phyloP scores from a whole-genome alignment of 1,140 invertebrate species.

The Araneus ventricosus region DNA sequence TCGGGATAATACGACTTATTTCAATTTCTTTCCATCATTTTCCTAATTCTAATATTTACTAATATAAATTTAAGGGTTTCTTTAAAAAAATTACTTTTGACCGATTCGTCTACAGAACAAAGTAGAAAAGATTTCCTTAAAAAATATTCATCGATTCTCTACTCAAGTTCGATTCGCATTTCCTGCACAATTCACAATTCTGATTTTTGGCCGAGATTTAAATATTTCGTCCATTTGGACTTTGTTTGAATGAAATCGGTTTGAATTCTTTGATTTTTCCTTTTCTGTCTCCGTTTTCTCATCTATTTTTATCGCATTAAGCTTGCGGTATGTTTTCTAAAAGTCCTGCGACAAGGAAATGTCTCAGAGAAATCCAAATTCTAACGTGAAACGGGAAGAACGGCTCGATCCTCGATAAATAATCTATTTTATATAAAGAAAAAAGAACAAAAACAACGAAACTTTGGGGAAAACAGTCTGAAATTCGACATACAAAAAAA shows the following conservation, averaged over 20 bases:
- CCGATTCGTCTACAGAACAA: background rate
- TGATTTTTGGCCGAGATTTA: slow-evolving; percentile 23
- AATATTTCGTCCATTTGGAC: slow-evolving; percentile 51
- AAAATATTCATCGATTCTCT: background rate
- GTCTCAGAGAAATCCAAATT: background rate
- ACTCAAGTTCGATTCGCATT: background rate
- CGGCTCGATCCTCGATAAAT: background rate
- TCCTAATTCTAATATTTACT: no score
- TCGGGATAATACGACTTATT: no score
- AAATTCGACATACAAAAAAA: no score
- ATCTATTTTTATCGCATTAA: slow-evolving; percentile 57
- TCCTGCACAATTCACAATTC: background rate
- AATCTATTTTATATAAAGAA: background rate
- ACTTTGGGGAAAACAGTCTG: no score
- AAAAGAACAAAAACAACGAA: no score
- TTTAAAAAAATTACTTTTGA: no score
- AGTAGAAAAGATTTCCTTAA: background rate
- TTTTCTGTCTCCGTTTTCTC: background rate
- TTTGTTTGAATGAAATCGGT: slow-evolving; percentile 19
- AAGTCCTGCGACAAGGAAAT: background rate
- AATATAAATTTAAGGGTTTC: no score
- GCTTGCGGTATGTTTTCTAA: background rate
- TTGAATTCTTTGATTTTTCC: background rate
- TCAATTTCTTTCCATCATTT: no score
- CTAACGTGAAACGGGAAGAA: background rate